These are phyloP conservation scores for Poecile atricapillus DNA, from an alignment of 2,113 vertebrate species.

Conservation along the genomic window DNA sequence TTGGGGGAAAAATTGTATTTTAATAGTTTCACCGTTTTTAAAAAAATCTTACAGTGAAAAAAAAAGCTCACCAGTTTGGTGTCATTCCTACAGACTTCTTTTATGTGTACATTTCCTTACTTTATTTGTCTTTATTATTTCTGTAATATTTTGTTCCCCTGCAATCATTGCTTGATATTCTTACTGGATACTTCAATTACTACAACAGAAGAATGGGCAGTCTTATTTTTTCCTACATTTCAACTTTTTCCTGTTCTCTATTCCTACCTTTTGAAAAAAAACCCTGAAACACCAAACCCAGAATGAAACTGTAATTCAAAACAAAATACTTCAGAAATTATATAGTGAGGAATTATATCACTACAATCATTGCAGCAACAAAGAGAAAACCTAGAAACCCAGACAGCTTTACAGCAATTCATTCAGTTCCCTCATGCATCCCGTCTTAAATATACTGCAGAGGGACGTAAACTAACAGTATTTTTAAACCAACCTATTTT, in stretches of 20 bases:
- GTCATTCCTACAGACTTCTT: not conserved
- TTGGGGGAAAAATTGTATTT: fast-evolving
- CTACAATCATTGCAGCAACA: not conserved
- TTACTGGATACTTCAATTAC: not conserved
- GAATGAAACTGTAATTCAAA: not conserved
- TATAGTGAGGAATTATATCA: not conserved
- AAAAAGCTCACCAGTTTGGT: not conserved
- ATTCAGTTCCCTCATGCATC: not conserved
- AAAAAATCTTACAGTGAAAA: not conserved
- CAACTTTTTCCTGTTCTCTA: not conserved
- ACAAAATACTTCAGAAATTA: not conserved
- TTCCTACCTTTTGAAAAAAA: not conserved
- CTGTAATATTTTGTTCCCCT: not conserved
- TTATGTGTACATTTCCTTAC: not conserved
- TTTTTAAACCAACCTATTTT: not conserved
- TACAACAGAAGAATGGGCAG: not conserved
- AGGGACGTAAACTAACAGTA: not conserved
- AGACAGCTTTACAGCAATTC: not conserved
- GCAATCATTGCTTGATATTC: not conserved
- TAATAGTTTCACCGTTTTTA: not conserved
- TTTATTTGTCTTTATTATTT: not conserved
- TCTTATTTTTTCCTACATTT: not conserved
- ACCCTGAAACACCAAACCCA: not conserved
- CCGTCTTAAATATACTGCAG: not conserved
- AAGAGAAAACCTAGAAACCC: not conserved